Base-by-base conservation (phyloP, 2,888 invertebrate genomes). In the Lapara coniferarum region DNA sequence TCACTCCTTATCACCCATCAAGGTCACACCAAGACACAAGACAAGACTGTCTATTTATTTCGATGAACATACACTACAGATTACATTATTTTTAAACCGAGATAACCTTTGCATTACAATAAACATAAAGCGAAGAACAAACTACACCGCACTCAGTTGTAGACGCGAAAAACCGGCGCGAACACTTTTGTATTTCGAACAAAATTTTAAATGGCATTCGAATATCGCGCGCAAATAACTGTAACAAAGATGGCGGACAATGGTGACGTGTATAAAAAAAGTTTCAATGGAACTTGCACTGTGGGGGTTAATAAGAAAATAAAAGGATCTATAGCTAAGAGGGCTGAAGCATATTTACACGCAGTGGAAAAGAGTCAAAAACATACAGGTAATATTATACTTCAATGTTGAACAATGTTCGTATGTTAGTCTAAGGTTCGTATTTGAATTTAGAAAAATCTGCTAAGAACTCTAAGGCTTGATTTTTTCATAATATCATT, bases 311-410 rank as follows among this genome's bases (percentile, higher is more conserved):
- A 83, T 66, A 88, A 84, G 74, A 81, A 78, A 66, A 75, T 78
- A 0, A 84, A 85, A n/a, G 85, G 89, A 0, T 79, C 87, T 0
- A 90, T 93, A 66, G 89, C 91, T 16, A 82, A 86, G 72, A 90
- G 82, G 75, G 91, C 92, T 3, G 88, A 89, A 71, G 91, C 88
- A 0, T 92, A 93, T 76, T 81, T 93, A 72, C 81, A 90, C 71
- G 92, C 92, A 13, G 92, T 92, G 13, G 84, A 75, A 71, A 79
- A 87, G 71, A 92, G 92, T 71, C 84, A 82, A 53, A 84, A 87
- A 49, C 72, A 30, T 55, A 58, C 49, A 68, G 69, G 68, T 68
- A 68, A 16, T 37, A 25, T 37, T 37, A 37, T 37, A 37, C 37
- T 8, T 37, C 0, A 37, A 8, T 37, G 3, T 37, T 5, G 0